Evolutionary conservation across 2,113 vertebrate genomes (phyloP).

Genomic region (Dolichallabes microphthalmus): DNA sequence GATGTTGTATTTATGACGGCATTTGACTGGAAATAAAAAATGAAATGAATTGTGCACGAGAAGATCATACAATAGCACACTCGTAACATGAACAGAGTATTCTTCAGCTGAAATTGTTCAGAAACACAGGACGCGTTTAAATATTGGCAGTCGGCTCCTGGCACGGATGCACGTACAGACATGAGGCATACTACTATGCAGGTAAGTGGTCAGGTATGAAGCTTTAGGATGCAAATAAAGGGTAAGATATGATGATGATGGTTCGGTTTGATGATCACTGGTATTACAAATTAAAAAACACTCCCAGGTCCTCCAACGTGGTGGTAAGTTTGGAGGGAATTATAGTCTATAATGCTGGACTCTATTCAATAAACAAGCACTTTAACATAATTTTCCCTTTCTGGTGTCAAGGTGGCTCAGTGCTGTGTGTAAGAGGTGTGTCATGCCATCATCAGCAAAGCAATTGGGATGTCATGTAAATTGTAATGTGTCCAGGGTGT

Average conservation of each 20-base stretch:
- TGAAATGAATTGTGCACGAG: not conserved
- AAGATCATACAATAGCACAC: slow-evolving; percentile 1
- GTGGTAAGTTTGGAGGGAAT: too few species aligned
- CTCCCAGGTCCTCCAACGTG: too few species aligned
- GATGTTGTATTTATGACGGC: not conserved
- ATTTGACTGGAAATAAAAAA: not conserved
- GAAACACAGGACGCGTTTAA: not conserved
- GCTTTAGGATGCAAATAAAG: not conserved
- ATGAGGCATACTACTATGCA: not conserved
- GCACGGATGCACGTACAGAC: not conserved
- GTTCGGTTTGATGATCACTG: too few species aligned
- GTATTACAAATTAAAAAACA: too few species aligned
- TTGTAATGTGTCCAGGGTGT: too few species aligned
- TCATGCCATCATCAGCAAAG: too few species aligned
- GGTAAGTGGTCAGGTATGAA: not conserved
- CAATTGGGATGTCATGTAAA: too few species aligned
- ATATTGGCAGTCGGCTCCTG: slow-evolving; percentile 2
- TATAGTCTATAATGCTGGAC: too few species aligned
- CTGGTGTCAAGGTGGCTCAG: too few species aligned
- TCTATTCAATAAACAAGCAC: too few species aligned
- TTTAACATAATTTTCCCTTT: too few species aligned
- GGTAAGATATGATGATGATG: not conserved
- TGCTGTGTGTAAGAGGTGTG: too few species aligned
- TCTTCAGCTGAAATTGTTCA: not conserved
- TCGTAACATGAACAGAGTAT: not conserved